Conservation (phyloP, 2,888 invertebrate species). For the Ophioninae sp. region DNA sequence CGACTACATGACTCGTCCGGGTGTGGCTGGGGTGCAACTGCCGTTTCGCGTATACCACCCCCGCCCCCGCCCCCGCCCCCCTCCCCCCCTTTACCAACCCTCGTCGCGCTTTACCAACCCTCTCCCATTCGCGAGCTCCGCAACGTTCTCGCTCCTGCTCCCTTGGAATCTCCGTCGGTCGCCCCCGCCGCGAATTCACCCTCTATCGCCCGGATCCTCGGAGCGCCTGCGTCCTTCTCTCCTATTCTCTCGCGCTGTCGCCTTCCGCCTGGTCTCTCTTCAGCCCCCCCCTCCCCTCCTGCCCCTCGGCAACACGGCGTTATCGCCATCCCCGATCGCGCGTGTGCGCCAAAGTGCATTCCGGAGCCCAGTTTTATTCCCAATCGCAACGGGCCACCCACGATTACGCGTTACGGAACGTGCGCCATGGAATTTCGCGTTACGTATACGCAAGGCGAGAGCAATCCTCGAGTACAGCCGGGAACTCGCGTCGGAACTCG, state of each 20-base stretch:
- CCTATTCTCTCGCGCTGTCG: constrained; percentile 10
- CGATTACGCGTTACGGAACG: not conserved
- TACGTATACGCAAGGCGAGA: not conserved
- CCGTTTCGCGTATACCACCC: constrained; percentile 67
- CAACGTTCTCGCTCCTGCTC: constrained; percentile 50
- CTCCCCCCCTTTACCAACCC: constrained; percentile 29
- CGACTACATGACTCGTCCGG: constrained; percentile 81
- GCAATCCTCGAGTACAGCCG: no score
- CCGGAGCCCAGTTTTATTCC: not conserved
- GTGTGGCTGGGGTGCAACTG: constrained; percentile 80
- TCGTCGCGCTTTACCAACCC: constrained; percentile 37
- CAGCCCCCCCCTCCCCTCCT: not conserved
- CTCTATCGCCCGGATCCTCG: constrained; percentile 70
- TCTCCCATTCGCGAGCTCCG: constrained; percentile 53
- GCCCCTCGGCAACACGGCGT: constrained; percentile 1
- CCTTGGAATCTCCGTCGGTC: constrained; percentile 61
- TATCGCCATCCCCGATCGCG: not conserved
- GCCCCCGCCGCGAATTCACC: constrained; percentile 63
- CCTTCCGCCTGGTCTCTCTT: constrained; percentile 2
- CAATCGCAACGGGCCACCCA: not conserved
- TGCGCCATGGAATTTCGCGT: not conserved
- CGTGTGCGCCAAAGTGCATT: not conserved
- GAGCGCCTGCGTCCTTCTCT: constrained; percentile 71
- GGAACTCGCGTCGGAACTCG: no score
- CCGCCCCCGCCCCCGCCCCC: constrained; percentile 58